phyloP scores from a whole-genome alignment of 2,113 vertebrate species.

The Archilochus colubris region DNA sequence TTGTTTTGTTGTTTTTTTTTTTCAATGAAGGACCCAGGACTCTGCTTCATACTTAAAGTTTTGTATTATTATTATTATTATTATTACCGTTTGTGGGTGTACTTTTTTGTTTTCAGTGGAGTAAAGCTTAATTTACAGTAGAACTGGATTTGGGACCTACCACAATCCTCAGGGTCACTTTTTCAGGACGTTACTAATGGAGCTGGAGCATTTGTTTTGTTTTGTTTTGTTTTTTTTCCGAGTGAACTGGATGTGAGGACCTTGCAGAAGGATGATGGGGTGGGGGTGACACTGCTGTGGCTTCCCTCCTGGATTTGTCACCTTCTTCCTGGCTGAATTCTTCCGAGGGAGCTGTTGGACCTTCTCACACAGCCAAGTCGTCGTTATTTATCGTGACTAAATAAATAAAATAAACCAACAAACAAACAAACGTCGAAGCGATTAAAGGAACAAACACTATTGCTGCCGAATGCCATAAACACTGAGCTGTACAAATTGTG shows the following conservation, averaged over 20 bases:
- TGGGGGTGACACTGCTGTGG: conserved; percentile 19
- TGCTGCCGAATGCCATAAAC: conserved; percentile 80
- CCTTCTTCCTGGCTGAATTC: conserved; percentile 27
- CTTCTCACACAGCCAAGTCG: conserved; percentile 46
- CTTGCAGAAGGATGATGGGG: neutral
- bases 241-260: conserved; percentile 70
- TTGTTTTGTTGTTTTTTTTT: neutral
- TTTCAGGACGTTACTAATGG: conserved; percentile 64
- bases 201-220: conserved; percentile 16
- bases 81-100: neutral
- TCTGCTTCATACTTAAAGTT: conserved; percentile 22
- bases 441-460: conserved; percentile 77
- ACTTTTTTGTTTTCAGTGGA: conserved; percentile 55
- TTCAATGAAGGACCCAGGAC: conserved; percentile 48
- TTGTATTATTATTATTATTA: neutral
- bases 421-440: neutral
- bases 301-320: conserved; percentile 44
- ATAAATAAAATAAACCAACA: neutral
- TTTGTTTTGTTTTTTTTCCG: neutral
- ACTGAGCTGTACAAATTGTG: conserved; percentile 83
- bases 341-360: conserved; percentile 39
- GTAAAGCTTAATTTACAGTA: conserved; percentile 58
- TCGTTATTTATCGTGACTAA: conserved; percentile 49
- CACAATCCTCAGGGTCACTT: conserved; percentile 73
- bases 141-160: conserved; percentile 77